Base-by-base conservation (phyloP, 2,113 vertebrate genomes). In the Psilopsiagon aymara region DNA sequence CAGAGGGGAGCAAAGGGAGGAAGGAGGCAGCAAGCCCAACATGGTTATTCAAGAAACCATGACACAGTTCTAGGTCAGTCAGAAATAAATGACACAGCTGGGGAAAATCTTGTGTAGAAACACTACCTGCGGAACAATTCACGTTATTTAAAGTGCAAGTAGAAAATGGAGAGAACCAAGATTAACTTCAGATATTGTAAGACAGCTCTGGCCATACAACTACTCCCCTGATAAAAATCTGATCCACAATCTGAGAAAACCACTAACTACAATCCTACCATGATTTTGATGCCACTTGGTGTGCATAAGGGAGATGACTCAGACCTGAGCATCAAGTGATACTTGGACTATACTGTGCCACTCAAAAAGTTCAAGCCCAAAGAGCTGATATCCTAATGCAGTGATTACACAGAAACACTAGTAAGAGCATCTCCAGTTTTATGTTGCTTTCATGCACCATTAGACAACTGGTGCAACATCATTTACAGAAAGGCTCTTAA, bases 401-500 rank as follows among this genome's bases (percentile, higher is more conserved):
- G 57, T 79, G 74, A 91, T 91, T 95, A 89, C 62, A 84, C 27
- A 52, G 57, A 89, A 85, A 82, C 66, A 37, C 23, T 76, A 28
- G 27, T 64, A 79, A 91, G 39, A 94, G 11, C 77, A 62, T 91
- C 74, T 82, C 77, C 52, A 91, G 64, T 82, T 94, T 95, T 89
- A 84, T 89, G 83, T 57, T 0, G 0, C n/a, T 96, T 87, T 94
- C 73, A 84, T 82, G 94, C 57, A 73, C 77, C 4, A 12, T 92
- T 94, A 91, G 69, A 73, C 92, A 94, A 91, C 66, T 87, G 91
- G 89, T 87, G 39, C 74, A 92, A 82, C 62, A 66, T 55, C 28
- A 44, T 76, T 96, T 91, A 79, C 62, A 79, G 77, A 60, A 91
- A 87, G 55, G 62, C 39, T 92, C 51, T 94, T 91, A 87, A 92